A percentile compares a stretch with the other conserved stretches of the same genome.
These are phyloP conservation scores for Phytoseiulus persimilis DNA, from an alignment of 2,888 invertebrate species.

Conservation along the genomic window DNA sequence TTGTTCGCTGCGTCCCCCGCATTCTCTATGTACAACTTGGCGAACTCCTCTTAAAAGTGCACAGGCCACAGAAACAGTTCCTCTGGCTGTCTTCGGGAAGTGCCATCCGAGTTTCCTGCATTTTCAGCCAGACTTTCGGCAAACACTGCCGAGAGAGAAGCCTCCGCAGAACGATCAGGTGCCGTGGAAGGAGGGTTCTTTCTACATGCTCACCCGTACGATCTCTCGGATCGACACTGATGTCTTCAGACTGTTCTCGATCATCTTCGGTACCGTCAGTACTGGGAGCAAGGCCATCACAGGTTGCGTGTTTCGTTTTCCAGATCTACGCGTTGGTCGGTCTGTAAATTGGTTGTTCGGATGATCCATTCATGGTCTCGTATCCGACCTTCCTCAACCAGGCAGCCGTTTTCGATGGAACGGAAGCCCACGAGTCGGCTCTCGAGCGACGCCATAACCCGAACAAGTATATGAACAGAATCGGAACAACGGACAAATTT, in stretches of 20 bases:
- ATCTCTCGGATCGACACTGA: no score
- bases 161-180: not conserved
- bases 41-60: not conserved
- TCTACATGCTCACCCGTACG: not conserved
- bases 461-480: not conserved
- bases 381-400: not conserved
- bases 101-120: not conserved
- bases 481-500: constrained; percentile 24
- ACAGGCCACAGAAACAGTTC: not conserved
- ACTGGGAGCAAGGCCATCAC: constrained; percentile 22
- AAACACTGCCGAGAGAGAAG: not conserved
- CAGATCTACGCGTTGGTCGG: not conserved
- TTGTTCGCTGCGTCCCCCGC: not conserved
- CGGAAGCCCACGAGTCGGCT: not conserved
- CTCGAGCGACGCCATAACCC: not conserved
- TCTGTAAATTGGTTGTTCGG: not conserved
- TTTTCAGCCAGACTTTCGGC: not conserved
- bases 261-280: not conserved
- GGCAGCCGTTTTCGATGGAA: not conserved
- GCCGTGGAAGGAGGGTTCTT: not conserved
- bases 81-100: not conserved
- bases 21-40: not conserved
- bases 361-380: not conserved
- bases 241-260: no score
- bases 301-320: not conserved